These are phyloP conservation scores for Toxotes lorentzi DNA, from an alignment of 2,797 vertebrate genomes.

Conservation along the genomic window DNA sequence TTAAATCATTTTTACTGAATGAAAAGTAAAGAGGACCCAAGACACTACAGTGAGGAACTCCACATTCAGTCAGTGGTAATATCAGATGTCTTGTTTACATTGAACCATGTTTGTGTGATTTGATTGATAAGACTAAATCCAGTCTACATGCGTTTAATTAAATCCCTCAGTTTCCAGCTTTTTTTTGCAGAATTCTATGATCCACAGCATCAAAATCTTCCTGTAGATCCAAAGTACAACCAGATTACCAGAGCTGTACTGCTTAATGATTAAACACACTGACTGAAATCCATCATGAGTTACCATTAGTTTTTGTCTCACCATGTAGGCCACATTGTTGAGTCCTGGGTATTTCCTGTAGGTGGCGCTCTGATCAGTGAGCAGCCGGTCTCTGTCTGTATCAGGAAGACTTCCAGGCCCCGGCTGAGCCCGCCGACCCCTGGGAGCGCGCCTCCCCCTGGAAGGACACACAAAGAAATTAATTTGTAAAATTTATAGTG, in stretches of 20 bases:
- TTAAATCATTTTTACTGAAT: not conserved
- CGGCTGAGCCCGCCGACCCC: conserved; percentile 89
- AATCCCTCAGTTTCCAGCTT: no score
- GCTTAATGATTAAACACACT: not conserved
- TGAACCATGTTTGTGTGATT: no score
- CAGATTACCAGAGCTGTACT: not conserved
- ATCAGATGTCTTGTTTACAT: no score
- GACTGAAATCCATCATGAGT: not conserved
- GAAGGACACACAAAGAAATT: conserved; percentile 44
- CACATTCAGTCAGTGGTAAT: not conserved
- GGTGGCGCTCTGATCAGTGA: conserved; percentile 93
- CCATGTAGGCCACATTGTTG: conserved; percentile 97
- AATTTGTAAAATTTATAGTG: not conserved
- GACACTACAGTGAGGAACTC: not conserved
- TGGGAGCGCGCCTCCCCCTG: conserved; percentile 92
- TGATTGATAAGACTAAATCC: not conserved
- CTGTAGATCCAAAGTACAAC: not conserved
- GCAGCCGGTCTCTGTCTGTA: conserved; percentile 91
- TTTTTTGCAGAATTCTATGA: no score
- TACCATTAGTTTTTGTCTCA: conserved; percentile 71
- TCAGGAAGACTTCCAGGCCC: conserved; percentile 91
- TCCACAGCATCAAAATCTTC: not conserved
- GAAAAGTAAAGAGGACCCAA: not conserved
- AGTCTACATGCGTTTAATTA: no score
- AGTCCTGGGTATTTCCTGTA: conserved; percentile 96